A percentile compares a stretch with the other conserved stretches of the same genome.
These are phyloP conservation scores for Heliconius charithonia DNA, from an alignment of 2,888 invertebrate genomes.

Conservation along the genomic window DNA sequence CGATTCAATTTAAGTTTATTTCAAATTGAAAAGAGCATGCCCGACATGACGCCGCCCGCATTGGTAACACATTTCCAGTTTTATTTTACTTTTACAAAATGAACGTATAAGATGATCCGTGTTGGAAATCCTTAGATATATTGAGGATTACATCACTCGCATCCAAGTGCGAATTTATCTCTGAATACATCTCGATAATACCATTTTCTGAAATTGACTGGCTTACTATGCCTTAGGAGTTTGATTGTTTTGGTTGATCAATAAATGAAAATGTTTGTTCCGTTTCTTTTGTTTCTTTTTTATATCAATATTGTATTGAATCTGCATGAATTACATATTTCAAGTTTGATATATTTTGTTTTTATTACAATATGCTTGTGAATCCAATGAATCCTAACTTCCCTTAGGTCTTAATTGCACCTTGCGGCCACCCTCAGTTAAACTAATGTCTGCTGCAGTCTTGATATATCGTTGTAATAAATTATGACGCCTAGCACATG, in stretches of 20 bases:
- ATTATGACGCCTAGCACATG: slow-evolving; percentile 2
- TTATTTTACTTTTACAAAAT: slow-evolving; percentile 28
- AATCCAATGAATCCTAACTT: background rate
- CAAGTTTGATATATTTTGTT: background rate
- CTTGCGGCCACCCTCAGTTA: slow-evolving; percentile 26
- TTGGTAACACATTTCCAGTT: slow-evolving; percentile 18
- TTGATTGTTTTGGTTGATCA: slow-evolving; percentile 10
- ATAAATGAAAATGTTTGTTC: background rate
- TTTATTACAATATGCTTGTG: background rate
- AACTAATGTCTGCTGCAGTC: slow-evolving; percentile 30
- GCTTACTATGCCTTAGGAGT: slow-evolving; percentile 4
- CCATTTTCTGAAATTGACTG: slow-evolving; percentile 24
- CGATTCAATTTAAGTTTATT: slow-evolving; percentile 13
- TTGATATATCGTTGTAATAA: slow-evolving; percentile 26
- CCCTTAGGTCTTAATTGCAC: slow-evolving; percentile 24
- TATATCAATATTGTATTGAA: background rate
- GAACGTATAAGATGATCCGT: slow-evolving; percentile 34
- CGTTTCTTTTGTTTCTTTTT: background rate
- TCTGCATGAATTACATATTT: background rate
- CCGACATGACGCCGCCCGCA: background rate
- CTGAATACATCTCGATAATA: slow-evolving; percentile 41
- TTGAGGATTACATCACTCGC: slow-evolving; percentile 43
- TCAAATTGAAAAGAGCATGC: slow-evolving; percentile 5
- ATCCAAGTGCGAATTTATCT: slow-evolving; percentile 43
- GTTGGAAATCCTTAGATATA: slow-evolving; percentile 33